phyloP scores from a whole-genome alignment of 1,140 invertebrate species.

The Brachionus rubens region DNA sequence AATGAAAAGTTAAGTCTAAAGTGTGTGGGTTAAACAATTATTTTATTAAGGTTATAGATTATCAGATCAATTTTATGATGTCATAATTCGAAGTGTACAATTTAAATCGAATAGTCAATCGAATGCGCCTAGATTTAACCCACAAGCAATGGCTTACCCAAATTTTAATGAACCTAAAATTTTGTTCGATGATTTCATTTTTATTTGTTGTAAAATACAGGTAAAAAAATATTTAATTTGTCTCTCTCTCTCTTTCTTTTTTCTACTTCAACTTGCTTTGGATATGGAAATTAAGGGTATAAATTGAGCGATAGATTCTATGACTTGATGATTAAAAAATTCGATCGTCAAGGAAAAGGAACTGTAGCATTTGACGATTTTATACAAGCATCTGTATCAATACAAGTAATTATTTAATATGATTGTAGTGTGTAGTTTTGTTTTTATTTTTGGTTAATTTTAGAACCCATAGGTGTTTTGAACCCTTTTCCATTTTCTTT shows the following conservation, averaged over 20 bases:
- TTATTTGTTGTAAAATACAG: slow-evolving; percentile 84
- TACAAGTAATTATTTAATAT: slow-evolving; percentile 73
- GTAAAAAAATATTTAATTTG: slow-evolving; percentile 23
- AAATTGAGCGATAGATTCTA: slow-evolving; percentile 79
- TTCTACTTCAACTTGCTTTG: neutral
- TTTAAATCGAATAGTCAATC: slow-evolving; percentile 56
- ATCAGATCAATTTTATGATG: slow-evolving; percentile 74
- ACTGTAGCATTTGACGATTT: slow-evolving; percentile 96
- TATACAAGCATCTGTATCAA: slow-evolving; percentile 87
- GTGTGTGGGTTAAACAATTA: no score
- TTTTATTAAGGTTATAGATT: slow-evolving; percentile 66
- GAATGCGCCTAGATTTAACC: neutral
- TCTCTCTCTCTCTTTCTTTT: slow-evolving; percentile 38
- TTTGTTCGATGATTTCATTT: slow-evolving; percentile 97
- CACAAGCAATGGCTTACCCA: neutral
- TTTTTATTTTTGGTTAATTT: neutral
- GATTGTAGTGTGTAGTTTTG: neutral
- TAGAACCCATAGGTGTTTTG: no score
- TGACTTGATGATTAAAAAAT: slow-evolving; percentile 79
- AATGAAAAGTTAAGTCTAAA: neutral
- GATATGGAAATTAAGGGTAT: slow-evolving; percentile 58
- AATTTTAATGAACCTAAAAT: slow-evolving; percentile 75
- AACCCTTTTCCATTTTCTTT: no score
- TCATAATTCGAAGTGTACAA: slow-evolving; percentile 87
- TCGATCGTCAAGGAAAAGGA: slow-evolving; percentile 83